A percentile compares a stretch with the other conserved stretches of the same genome.
Evolutionary conservation across 2,113 vertebrate genomes (phyloP).

Genomic region (Takifugu flavidus): DNA sequence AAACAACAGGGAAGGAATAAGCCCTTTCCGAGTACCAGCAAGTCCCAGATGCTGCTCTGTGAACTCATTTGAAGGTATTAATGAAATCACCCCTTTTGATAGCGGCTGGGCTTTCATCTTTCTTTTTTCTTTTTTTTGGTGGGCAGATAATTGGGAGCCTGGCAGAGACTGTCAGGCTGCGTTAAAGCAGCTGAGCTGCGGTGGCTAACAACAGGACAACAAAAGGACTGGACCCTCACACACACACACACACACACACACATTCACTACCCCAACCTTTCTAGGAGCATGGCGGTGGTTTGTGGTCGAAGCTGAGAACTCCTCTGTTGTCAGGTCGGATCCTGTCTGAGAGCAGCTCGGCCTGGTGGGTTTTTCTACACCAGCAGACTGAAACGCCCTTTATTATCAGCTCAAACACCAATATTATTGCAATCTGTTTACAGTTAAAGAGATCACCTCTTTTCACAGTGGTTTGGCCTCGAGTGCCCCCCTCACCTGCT

Average conservation of each 20-base stretch:
- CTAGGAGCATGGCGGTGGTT: conserved; percentile 50
- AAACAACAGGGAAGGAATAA: background rate
- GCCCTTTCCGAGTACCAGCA: background rate
- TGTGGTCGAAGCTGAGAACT: conserved; percentile 43
- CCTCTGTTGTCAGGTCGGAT: conserved; percentile 56
- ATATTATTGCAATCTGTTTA: conserved; percentile 23
- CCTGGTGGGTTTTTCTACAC: conserved; percentile 17
- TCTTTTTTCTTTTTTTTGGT: conserved; percentile 26
- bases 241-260: too few relatives aligned
- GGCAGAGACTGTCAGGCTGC: conserved; percentile 55
- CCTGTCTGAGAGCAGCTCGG: conserved; percentile 33
- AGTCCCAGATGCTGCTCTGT: conserved; percentile 17
- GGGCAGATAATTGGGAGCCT: conserved; percentile 50
- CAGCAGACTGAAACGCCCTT: conserved; percentile 32
- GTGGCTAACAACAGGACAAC: conserved; percentile 46
- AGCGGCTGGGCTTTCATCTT: conserved; percentile 28
- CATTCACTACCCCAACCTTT: conserved; percentile 31
- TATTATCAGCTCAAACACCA: conserved; percentile 17
- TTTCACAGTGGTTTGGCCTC: conserved; percentile 27
- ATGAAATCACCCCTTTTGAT: conserved; percentile 34
- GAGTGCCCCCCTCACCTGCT: conserved; percentile 51
- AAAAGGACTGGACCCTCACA: conserved; percentile 47
- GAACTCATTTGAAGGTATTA: conserved; percentile 20
- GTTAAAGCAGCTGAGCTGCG: conserved; percentile 48
- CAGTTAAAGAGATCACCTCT: conserved; percentile 28